Base-by-base conservation (phyloP, 2,113 vertebrate species). In the Alces alces region DNA sequence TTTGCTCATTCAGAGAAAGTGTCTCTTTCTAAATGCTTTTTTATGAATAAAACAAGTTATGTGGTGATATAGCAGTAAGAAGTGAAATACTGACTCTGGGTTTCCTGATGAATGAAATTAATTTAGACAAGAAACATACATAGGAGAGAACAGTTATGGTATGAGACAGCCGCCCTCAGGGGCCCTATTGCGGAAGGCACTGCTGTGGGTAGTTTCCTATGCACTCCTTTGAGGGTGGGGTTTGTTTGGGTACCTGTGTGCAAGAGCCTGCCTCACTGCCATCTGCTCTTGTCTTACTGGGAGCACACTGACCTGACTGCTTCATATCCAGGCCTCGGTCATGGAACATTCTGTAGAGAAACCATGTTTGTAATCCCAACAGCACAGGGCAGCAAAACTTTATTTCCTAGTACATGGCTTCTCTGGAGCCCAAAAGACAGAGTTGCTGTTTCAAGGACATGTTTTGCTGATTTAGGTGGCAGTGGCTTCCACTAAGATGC, bases 61-160 rank as follows among this genome's bases (percentile, higher is more conserved):
- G 15, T 61, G 27, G 52, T 96, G 23, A 30, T 33, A 27, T 39
- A 47, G 45, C 78, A 61, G 43, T 47, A 39, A 87, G 36, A 93
- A 89, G 55, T 70, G 23, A 83, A 87, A 73, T 83, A 70, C 54
- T 87, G 76, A 86, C 60, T 92, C 86, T 86, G 36, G 43, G 39
- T 89, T 96, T 93, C 54, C 45, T 39, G 70, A 86, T 91, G 36
- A 52, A 80, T 93, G 82, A 93, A 79, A 84, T 94, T 95, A 78
- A 95, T 89, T 94, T 94, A 93, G 86, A 79, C 87, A 87, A 95
- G 89, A 92, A 85, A 94, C 52, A 93, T 25, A 88, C 95, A 82
- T 82, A 95, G 90, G 45, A 87, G 28, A 60, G 61, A 73, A 58
- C 16, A 78, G 50, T 61, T 30, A 27, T 17, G 17, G 28, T 54